Conservation (phyloP, 2,113 vertebrate species). For the Aegithalos caudatus region DNA sequence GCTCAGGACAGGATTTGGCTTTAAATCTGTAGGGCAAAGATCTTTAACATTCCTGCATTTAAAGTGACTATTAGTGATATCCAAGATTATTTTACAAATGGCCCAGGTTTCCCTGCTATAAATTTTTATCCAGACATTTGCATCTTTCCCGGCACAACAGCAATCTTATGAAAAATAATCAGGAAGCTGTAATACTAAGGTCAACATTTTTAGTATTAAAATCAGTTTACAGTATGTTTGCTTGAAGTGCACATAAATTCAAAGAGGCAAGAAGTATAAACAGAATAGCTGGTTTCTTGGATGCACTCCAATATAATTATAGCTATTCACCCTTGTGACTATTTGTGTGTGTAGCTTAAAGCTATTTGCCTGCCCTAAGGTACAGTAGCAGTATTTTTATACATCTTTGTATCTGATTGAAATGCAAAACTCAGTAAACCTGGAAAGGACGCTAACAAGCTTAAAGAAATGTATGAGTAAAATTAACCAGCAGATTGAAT, state of each 20-base stretch:
- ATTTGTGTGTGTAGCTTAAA: constrained; percentile 85
- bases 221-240: constrained; percentile 76
- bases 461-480: constrained; percentile 64
- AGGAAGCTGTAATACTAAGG: constrained; percentile 49
- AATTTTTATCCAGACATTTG: constrained; percentile 1
- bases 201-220: constrained; percentile 70
- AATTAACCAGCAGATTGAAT: constrained; percentile 56
- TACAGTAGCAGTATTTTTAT: constrained; percentile 78
- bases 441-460: constrained; percentile 58
- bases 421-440: constrained; percentile 68
- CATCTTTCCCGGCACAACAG: constrained; percentile 1
- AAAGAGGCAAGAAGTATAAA: constrained; percentile 88
- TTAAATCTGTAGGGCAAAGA: neutral
- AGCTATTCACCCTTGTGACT: constrained; percentile 94
- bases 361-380: constrained; percentile 83
- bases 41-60: neutral
- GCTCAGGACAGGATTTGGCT: neutral
- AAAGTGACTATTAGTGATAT: neutral
- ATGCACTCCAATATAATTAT: constrained; percentile 94
- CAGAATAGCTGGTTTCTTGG: constrained; percentile 81
- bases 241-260: constrained; percentile 91
- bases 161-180: constrained; percentile 38
- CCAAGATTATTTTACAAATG: neutral
- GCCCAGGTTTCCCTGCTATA: neutral
- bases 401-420: constrained; percentile 67